phyloP scores from a whole-genome alignment of 2,113 vertebrate genomes.

The Thalassarche chlororhynchos region DNA sequence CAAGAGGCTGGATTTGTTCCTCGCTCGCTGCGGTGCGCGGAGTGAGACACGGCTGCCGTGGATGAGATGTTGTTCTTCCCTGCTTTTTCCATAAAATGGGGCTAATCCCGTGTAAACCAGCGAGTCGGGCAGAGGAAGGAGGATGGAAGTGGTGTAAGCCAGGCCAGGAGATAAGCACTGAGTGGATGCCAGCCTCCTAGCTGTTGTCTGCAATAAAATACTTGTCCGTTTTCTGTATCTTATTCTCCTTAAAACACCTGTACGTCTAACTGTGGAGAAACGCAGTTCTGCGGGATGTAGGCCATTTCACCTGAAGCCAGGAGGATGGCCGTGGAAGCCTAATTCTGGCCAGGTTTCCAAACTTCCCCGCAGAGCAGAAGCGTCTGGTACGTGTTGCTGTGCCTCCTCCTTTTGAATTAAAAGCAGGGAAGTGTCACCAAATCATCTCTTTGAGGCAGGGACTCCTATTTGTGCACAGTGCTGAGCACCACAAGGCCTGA shows the following conservation, averaged over 20 bases:
- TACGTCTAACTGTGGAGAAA: fast-evolving
- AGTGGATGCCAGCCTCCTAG: background rate
- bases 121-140: constrained; percentile 14
- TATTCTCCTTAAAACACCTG: background rate
- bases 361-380: background rate
- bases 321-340: fast-evolving
- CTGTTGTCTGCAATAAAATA: background rate
- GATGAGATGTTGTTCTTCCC: background rate
- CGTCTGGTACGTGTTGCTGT: fast-evolving
- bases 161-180: background rate
- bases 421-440: background rate
- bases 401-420: background rate
- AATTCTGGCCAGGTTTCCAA: background rate
- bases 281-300: fast-evolving
- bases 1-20: background rate
- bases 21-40: fast-evolving
- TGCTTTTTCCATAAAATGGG: background rate
- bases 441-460: background rate
- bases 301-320: fast-evolving
- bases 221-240: background rate
- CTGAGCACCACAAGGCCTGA: background rate
- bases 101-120: constrained; percentile 3
- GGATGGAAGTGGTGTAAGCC: background rate
- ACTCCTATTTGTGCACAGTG: fast-evolving
- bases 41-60: fast-evolving